A percentile compares a stretch with the other conserved stretches of the same genome.
Evolutionary conservation across 2,113 vertebrate species (phyloP).

Genomic region (Serinus canaria): DNA sequence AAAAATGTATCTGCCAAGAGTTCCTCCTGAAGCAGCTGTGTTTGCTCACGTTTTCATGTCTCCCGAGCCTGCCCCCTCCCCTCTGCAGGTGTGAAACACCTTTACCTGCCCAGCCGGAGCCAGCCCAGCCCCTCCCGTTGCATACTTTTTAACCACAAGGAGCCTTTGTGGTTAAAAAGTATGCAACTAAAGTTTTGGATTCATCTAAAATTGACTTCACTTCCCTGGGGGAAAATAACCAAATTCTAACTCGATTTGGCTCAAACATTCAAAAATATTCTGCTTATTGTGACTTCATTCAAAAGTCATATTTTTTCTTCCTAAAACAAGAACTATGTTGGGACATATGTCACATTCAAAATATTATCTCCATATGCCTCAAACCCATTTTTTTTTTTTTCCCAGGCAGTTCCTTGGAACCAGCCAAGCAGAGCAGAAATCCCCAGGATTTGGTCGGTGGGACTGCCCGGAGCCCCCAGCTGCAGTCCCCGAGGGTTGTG

Average conservation of each 20-base stretch:
- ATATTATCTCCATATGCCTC: accelerated
- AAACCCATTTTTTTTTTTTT: not conserved
- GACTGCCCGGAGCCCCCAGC: not conserved
- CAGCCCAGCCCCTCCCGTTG: not conserved
- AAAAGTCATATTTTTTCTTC: accelerated
- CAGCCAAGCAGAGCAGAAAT: not conserved
- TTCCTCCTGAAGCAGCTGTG: not conserved
- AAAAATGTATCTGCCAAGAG: not conserved
- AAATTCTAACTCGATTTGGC: not conserved
- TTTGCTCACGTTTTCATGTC: not conserved
- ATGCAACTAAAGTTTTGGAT: accelerated
- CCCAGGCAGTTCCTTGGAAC: not conserved
- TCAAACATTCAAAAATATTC: not conserved
- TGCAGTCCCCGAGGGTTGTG: not conserved
- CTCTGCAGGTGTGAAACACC: not conserved
- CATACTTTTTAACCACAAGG: too few relatives aligned
- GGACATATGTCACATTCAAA: not conserved
- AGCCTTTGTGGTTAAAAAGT: accelerated
- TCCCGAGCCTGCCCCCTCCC: too few relatives aligned
- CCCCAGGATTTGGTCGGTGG: not conserved
- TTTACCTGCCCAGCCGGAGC: not conserved
- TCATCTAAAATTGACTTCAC: not conserved
- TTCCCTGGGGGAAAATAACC: not conserved
- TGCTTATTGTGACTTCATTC: not conserved
- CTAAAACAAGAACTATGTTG: not conserved